These are phyloP conservation scores for Elaeidobius kamerunicus DNA, from an alignment of 2,888 invertebrate species.

Conservation along the genomic window DNA sequence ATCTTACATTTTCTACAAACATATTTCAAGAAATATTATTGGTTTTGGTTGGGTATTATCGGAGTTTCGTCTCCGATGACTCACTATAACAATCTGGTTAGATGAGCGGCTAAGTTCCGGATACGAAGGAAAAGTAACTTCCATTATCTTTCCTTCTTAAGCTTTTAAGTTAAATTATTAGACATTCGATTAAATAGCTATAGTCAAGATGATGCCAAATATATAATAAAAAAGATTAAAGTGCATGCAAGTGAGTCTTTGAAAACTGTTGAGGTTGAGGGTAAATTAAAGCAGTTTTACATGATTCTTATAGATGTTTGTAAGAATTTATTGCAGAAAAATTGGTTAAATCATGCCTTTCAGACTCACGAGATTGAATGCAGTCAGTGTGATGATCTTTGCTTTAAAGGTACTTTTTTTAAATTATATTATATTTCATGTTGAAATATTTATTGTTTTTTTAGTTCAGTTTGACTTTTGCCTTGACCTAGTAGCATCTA, in stretches of 20 bases:
- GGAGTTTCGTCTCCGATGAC: too few species aligned
- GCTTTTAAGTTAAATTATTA: too few species aligned
- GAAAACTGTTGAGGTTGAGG: conserved; percentile 15
- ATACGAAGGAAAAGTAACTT: too few species aligned
- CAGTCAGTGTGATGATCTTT: conserved; percentile 14
- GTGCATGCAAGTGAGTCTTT: conserved; percentile 31
- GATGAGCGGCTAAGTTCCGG: too few species aligned
- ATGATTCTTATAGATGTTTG: conserved; percentile 17
- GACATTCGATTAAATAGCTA: conserved; percentile 32
- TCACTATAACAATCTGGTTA: too few species aligned
- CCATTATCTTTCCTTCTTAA: too few species aligned
- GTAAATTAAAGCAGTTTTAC: conserved; percentile 16
- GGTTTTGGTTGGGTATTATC: too few species aligned
- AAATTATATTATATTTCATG: not conserved
- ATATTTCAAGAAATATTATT: too few species aligned
- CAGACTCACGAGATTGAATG: conserved; percentile 7
- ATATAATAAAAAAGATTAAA: conserved; percentile 31
- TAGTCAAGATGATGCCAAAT: conserved; percentile 19
- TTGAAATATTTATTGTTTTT: conserved; percentile 12
- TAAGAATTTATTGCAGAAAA: conserved; percentile 32
- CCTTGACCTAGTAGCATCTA: conserved; percentile 53
- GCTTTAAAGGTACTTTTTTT: conserved; percentile 22
- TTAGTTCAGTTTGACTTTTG: conserved; percentile 56
- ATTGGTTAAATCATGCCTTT: conserved; percentile 28
- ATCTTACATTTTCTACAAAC: too few species aligned